phyloP scores from a whole-genome alignment of 2,888 invertebrate species.

The Augochlorella aurata region DNA sequence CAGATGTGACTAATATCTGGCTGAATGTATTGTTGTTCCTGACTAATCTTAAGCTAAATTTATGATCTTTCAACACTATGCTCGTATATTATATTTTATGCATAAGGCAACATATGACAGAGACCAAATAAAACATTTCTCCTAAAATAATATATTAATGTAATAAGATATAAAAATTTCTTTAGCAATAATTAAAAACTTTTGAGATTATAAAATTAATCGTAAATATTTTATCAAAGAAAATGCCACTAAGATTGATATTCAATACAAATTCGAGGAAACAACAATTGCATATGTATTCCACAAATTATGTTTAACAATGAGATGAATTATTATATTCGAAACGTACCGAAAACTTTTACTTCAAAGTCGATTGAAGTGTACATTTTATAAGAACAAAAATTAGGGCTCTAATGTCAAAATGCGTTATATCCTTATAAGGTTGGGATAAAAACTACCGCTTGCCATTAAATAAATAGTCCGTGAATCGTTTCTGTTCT shows the following conservation, averaged over 20 bases:
- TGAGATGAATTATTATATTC: neutral
- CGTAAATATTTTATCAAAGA: conserved; percentile 1
- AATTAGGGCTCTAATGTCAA: conserved; percentile 72
- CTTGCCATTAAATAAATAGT: conserved; percentile 30
- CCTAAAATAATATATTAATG: neutral
- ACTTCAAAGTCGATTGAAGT: neutral
- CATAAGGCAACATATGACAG: neutral
- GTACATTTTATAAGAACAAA: neutral
- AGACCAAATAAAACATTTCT: neutral
- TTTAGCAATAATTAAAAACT: neutral
- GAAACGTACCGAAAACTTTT: neutral
- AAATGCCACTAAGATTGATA: neutral
- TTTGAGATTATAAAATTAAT: neutral
- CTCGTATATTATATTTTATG: neutral
- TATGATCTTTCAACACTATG: conserved; percentile 47
- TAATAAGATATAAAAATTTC: neutral
- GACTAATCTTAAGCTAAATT: conserved; percentile 57
- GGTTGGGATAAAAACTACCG: conserved; percentile 68
- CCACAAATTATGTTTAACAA: conserved; percentile 1
- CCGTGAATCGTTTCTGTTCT: conserved; percentile 13
- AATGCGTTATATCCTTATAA: conserved; percentile 77
- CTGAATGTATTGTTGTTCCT: conserved; percentile 56
- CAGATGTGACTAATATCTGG: conserved; percentile 58
- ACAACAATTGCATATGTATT: neutral
- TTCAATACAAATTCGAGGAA: neutral